phyloP scores from a whole-genome alignment of 2,113 vertebrate species.

The Plestiodon gilberti region DNA sequence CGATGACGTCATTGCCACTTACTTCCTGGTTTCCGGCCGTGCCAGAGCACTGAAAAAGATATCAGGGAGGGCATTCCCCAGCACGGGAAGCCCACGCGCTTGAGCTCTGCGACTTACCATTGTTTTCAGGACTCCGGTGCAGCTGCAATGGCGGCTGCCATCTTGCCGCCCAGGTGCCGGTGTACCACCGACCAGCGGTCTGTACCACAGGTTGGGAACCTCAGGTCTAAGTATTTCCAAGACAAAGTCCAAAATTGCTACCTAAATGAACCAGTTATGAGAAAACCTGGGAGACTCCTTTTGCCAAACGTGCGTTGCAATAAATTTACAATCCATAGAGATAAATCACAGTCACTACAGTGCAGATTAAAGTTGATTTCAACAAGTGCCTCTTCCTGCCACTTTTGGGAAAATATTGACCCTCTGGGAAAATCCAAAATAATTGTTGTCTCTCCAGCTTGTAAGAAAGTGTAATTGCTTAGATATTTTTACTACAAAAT shows the following conservation, averaged over 20 bases:
- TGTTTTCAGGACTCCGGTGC: too few species aligned
- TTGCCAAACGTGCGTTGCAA: not conserved
- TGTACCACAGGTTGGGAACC: too few species aligned
- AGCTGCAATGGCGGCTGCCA: too few species aligned
- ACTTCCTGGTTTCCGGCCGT: too few species aligned
- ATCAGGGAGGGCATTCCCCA: too few species aligned
- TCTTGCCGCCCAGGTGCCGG: too few species aligned
- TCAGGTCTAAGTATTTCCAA: too few species aligned
- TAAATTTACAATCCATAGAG: not conserved
- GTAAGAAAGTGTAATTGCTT: not conserved
- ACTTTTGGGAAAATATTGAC: not conserved
- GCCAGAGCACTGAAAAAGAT: too few species aligned
- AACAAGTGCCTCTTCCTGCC: not conserved
- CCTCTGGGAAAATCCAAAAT: not conserved
- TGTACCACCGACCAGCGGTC: too few species aligned
- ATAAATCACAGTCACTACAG: not conserved
- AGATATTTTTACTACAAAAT: not conserved
- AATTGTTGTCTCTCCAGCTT: not conserved
- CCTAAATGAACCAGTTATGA: not conserved
- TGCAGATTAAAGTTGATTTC: not conserved
- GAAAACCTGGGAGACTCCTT: not conserved
- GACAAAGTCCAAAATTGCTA: not conserved
- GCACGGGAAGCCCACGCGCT: too few species aligned
- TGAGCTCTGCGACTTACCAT: too few species aligned
- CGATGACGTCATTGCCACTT: too few species aligned